Evolutionary conservation across 2,113 vertebrate genomes (phyloP), one percentile per base, ranked within the genome.

Genomic region (Perca flavescens): DNA sequence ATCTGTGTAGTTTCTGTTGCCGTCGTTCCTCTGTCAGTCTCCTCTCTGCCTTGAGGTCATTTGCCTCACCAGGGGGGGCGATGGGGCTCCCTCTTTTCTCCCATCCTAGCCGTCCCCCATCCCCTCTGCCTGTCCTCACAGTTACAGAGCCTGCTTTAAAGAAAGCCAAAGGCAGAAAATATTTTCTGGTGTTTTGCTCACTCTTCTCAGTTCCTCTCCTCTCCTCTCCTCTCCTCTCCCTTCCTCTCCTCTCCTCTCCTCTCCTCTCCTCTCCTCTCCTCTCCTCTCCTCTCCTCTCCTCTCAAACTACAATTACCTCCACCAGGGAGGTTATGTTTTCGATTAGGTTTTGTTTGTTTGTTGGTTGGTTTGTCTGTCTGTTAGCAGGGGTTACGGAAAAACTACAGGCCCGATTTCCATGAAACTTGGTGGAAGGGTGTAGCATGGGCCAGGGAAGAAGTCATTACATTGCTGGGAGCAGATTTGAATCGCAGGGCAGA

Each of bases 21-120:
- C 86, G 78, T 87, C 87, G 85, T 82, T 68, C 65, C 1, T 31
- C 73, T 53, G 78, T 79, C 84, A 36, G 63, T 67, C 74, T 71
- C 28, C 50, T 50, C 75, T 85, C 61, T 68, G 73, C 82, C 86
- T 77, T 82, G 54, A 80, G 88, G 92, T 90, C 86, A 62, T 90
- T 71, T 31, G 58, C 77, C 67, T 72, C 69, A 73, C 75, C 63
- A n/a, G 71, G 72, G 66, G 74, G 77, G 28, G 56, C 22, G 17
- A 28, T 34, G 31, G 63, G 6, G 14, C 57, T 53, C 34, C 52
- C 63, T 8, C 21, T n/a, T 43, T 21, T 13, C 28, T 71, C 62
- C 65, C 49, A 17, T 52, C 31, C 60, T 22, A 4, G 0, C n/a
- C 1, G 0, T 74, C 25, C 50, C 2, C 43, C 14, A 5, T 65